These are phyloP conservation scores for Parotia lawesii DNA, from an alignment of 2,113 vertebrate species.

Conservation along the genomic window DNA sequence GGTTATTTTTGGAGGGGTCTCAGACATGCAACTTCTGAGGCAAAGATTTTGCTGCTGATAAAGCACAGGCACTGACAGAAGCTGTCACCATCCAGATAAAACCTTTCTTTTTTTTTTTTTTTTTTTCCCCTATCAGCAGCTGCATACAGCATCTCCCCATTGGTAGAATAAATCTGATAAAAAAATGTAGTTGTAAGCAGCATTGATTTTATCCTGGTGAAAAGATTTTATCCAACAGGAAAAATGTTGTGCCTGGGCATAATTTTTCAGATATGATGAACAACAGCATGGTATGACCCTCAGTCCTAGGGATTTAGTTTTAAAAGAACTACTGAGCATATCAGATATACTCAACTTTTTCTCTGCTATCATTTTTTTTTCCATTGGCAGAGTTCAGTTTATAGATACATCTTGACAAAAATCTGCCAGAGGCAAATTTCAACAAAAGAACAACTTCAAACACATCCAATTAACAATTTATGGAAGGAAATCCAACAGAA, in stretches of 20 bases:
- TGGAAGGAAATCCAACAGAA: conserved; percentile 38
- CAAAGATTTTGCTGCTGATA: background rate
- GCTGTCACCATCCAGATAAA: background rate
- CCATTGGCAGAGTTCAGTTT: background rate
- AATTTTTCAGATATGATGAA: conserved; percentile 44
- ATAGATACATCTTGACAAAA: conserved; percentile 35
- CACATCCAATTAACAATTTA: conserved; percentile 45
- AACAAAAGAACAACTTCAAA: conserved; percentile 49
- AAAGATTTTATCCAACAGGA: conserved; percentile 38
- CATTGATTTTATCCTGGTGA: conserved; percentile 16
- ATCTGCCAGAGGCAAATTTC: conserved; percentile 36
- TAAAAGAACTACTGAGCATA: conserved; percentile 1
- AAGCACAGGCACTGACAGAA: background rate
- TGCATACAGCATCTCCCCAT: background rate
- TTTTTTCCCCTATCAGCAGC: background rate
- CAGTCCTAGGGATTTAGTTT: background rate
- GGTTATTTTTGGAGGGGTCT: background rate
- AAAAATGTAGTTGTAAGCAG: conserved; percentile 44
- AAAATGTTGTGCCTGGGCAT: conserved; percentile 10
- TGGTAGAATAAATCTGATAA: conserved; percentile 44
- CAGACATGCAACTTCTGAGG: background rate
- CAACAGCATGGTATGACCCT: conserved; percentile 11
- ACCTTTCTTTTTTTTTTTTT: background rate
- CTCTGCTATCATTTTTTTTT: background rate
- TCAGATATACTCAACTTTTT: conserved; percentile 1